Conservation (phyloP, 37 sponge, comb jelly and placozoan genomes). For the Dysidea cf. avara region DNA sequence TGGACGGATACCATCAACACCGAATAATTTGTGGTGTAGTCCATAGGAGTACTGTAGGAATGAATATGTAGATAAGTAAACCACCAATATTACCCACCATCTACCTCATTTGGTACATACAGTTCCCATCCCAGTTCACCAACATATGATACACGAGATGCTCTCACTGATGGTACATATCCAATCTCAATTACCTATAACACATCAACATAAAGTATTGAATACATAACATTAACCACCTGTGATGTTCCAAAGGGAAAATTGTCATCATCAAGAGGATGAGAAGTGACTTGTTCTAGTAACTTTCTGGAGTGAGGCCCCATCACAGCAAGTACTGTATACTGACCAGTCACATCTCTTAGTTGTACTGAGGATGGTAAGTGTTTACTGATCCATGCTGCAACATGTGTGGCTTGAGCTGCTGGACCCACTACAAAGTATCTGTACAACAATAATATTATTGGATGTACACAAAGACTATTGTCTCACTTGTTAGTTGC, state of each 20-base stretch:
- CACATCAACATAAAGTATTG: not conserved
- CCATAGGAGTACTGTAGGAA: slow-evolving; percentile 32
- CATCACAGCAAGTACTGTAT: slow-evolving; percentile 45
- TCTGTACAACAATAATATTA: not conserved
- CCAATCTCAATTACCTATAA: slow-evolving; percentile 47
- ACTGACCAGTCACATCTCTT: slow-evolving; percentile 25
- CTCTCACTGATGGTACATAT: slow-evolving; percentile 39
- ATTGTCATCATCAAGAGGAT: slow-evolving; percentile 20
- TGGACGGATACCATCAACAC: slow-evolving; percentile 48
- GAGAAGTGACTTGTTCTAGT: slow-evolving; percentile 24
- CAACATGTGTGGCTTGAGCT: slow-evolving; percentile 18
- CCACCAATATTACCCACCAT: not conserved
- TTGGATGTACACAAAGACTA: too few relatives aligned
- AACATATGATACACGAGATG: slow-evolving; percentile 57
- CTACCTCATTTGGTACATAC: slow-evolving; percentile 73
- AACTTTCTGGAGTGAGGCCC: slow-evolving; percentile 44
- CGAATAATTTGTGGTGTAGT: slow-evolving; percentile 55
- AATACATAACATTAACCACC: slow-evolving; percentile 7
- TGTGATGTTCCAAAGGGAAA: slow-evolving; percentile 53
- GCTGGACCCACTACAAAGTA: slow-evolving; percentile 32
- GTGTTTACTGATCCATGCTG: slow-evolving; percentile 18
- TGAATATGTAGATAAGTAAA: not conserved
- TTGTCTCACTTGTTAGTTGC: slow-evolving; percentile 28
- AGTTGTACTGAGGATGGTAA: slow-evolving; percentile 28
- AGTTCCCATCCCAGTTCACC: slow-evolving; percentile 91